Conservation (phyloP, 2,113 vertebrate species). For the Rhabdomys dilectus region DNA sequence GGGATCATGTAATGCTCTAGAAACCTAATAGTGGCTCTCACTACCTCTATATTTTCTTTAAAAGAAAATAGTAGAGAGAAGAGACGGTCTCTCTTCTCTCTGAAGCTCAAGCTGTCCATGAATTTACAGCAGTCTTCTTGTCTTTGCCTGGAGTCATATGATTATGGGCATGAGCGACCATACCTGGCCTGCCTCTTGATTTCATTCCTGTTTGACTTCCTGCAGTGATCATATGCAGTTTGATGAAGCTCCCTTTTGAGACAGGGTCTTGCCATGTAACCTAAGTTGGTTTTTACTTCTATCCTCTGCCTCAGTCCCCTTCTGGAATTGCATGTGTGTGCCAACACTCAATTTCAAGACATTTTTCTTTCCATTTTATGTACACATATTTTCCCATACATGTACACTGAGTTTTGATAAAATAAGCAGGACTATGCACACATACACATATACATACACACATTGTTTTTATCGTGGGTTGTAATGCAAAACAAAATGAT, state of each 20-base stretch:
- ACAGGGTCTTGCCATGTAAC: background rate
- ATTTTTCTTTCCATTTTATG: constrained; percentile 27
- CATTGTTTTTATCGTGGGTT: background rate
- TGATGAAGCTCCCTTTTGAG: background rate
- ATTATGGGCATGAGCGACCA: background rate
- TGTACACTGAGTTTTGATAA: background rate
- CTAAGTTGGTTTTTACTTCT: background rate
- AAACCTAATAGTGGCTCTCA: background rate
- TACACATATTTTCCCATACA: background rate
- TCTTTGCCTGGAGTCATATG: background rate
- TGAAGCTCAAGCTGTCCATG: background rate
- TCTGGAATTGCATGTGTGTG: background rate
- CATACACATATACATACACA: background rate
- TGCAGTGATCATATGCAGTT: background rate
- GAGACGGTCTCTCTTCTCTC: background rate
- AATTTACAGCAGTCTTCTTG: background rate
- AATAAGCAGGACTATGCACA: background rate
- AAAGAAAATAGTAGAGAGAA: too few species aligned
- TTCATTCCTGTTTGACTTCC: background rate
- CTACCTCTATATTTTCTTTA: background rate
- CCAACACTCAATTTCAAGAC: background rate
- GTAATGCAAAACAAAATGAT: background rate
- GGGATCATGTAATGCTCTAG: background rate
- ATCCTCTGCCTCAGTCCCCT: background rate
- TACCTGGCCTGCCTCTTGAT: background rate